Conservation (phyloP, 1,140 invertebrate genomes). For the Euura saliciscinereae region DNA sequence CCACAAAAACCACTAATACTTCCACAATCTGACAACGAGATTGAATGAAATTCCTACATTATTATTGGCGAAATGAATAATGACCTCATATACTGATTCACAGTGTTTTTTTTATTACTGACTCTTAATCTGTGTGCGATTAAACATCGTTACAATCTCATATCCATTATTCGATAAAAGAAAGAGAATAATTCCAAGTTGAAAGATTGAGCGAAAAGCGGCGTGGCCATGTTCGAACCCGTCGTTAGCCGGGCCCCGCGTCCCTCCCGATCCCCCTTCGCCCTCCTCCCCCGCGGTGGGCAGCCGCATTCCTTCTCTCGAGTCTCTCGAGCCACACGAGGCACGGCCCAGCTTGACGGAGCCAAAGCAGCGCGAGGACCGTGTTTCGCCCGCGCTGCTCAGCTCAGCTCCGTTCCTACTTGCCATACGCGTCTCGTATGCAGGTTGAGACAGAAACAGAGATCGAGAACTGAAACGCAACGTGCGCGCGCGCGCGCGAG, state of each 20-base stretch:
- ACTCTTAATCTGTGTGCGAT: too few species aligned
- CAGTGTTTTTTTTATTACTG: too few species aligned
- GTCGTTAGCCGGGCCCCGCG: constrained; percentile 20
- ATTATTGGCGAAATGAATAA: too few species aligned
- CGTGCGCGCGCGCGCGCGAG: not conserved
- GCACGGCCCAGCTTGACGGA: not conserved
- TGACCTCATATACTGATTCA: too few species aligned
- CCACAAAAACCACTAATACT: too few species aligned
- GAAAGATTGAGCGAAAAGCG: constrained; percentile 10
- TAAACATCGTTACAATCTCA: too few species aligned
- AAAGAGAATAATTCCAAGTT: too few species aligned
- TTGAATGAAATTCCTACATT: too few species aligned
- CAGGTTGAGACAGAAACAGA: constrained; percentile 3
- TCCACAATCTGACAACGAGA: too few species aligned
- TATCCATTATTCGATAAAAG: too few species aligned
- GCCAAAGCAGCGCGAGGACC: not conserved
- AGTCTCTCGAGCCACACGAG: constrained; percentile 24
- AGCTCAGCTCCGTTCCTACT: not conserved
- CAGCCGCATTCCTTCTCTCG: constrained; percentile 55
- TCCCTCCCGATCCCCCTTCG: constrained; percentile 17
- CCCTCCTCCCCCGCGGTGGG: constrained; percentile 28
- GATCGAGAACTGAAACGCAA: not conserved
- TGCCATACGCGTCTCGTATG: not conserved
- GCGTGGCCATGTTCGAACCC: constrained; percentile 22
- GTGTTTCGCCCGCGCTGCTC: not conserved